A percentile compares a stretch with the other conserved stretches of the same genome.
Evolutionary conservation across 2,888 invertebrate genomes (phyloP).

Genomic region (Gnatocerus cornutus): DNA sequence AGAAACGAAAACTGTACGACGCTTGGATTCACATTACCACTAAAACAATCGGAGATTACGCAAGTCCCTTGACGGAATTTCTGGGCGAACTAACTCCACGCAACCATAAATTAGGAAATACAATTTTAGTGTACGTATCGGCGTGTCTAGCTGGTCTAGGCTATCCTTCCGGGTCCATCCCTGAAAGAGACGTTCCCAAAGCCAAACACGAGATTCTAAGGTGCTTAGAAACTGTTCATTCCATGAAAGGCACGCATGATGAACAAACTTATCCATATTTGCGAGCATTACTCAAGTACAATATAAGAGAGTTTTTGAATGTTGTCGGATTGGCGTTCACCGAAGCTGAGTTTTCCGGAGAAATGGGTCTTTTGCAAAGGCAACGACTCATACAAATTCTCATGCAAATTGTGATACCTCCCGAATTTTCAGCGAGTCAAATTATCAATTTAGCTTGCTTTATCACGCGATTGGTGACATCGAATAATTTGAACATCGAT

Average conservation of each 20-base stretch:
- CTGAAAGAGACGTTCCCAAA: conserved; percentile 75
- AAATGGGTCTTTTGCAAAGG: conserved; percentile 80
- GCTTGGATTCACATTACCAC: conserved; percentile 86
- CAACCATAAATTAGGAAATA: conserved; percentile 82
- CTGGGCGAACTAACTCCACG: conserved; percentile 73
- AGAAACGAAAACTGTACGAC: conserved; percentile 78
- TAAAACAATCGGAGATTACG: conserved; percentile 83
- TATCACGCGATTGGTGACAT: conserved; percentile 66
- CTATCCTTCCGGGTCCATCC: conserved; percentile 85
- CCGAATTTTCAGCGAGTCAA: conserved; percentile 80
- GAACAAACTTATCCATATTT: conserved; percentile 83
- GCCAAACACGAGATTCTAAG: conserved; percentile 85
- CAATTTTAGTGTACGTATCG: conserved; percentile 88
- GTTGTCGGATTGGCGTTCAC: conserved; percentile 89
- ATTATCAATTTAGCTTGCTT: conserved; percentile 68
- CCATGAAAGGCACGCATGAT: conserved; percentile 75
- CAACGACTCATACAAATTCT: conserved; percentile 87
- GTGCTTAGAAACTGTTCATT: conserved; percentile 81
- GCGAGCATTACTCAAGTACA: conserved; percentile 84
- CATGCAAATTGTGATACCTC: conserved; percentile 81
- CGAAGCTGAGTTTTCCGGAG: conserved; percentile 84
- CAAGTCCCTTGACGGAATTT: conserved; percentile 82
- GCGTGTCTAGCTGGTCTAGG: conserved; percentile 91
- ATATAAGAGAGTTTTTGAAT: conserved; percentile 89
- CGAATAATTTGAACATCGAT: conserved; percentile 66